Evolutionary conservation across 2,797 vertebrate genomes (phyloP).

Genomic region (Gadopsis bispinosus): DNA sequence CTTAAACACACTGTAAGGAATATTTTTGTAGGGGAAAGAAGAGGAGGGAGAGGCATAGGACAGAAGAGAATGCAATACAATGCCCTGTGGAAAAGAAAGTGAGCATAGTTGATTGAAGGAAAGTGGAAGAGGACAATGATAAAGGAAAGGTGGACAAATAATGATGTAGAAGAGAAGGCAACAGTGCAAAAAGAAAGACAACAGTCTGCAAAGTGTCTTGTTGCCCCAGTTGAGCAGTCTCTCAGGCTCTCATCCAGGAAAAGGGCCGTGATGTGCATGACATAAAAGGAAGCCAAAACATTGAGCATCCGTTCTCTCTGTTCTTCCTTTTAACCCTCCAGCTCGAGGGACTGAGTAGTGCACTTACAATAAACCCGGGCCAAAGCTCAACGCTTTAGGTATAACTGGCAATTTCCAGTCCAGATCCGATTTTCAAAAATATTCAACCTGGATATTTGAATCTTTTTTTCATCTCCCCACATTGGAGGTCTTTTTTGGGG

Average conservation of each 20-base stretch:
- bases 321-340: constrained; percentile 39
- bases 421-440: not conserved
- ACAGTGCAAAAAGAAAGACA: constrained; percentile 13
- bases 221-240: constrained; percentile 40
- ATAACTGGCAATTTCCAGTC: not conserved
- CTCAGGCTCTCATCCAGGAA: constrained; percentile 40
- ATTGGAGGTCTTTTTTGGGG: not conserved
- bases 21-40: not conserved
- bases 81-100: not conserved
- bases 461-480: not conserved
- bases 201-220: constrained; percentile 7
- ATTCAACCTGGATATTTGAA: not conserved
- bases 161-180: not conserved
- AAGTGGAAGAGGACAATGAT: not conserved
- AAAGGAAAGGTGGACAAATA: not conserved
- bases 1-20: not conserved
- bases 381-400: constrained; percentile 2
- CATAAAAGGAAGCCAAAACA: constrained; percentile 37
- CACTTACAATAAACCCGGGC: constrained; percentile 2
- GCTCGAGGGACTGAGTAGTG: constrained; percentile 16
- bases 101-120: no score
- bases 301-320: constrained; percentile 38
- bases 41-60: not conserved
- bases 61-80: not conserved
- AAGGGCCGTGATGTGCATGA: constrained; percentile 39